Evolutionary conservation across 1,140 invertebrate species (phyloP), one percentile per base, ranked within the genome.

Genomic region (Pseudomyrmex gracilis): DNA sequence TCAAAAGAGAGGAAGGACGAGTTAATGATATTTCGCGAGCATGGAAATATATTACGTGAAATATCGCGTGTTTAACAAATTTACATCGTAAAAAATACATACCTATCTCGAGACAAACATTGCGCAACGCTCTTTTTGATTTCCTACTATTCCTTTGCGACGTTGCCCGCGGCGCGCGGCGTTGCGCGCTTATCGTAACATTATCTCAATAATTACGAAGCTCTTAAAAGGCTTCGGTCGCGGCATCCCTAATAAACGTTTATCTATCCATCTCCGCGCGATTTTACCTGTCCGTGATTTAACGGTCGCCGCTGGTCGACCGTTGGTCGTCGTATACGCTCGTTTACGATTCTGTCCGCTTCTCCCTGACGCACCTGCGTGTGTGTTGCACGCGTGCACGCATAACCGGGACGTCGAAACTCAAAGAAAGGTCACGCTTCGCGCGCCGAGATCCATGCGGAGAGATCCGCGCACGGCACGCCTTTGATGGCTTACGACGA

Each of bases 401-500:
- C 57, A 74, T 60, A 74, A 61, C 57, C 71, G 49, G 43, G 76
- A 68, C 20, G 51, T 68, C 43, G 20, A 57, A 57, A 70, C 63
- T 4, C 53, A 58, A 34, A 58, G 64, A 78, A 78, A 34, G 45
- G 51, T 70, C 68, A 67, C 70, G 66, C 43, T 17, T 24, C n/a
- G 64, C 47, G 22, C 47, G 5, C 20, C 22, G 43, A 34, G 34
- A 34, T 34, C 34, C 34, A 34, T 34, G 34, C 34, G 34, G 34
- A 34, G 34, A 34, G 34, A 68, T 67, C 66, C n/a, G 49, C 60
- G 43, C 47, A 43, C 17, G 57, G 73, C 43, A 20, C 43, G 49
- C 57, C 58, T 82, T 51, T 55, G 76, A 83, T 73, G 70, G 51
- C 61, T 86, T 84, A 76, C 76, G 47, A 89, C 53, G 88, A 83